Evolutionary conservation across 2,797 vertebrate species (phyloP), one percentile per base, ranked within the genome.

Genomic region (Mus caroli): DNA sequence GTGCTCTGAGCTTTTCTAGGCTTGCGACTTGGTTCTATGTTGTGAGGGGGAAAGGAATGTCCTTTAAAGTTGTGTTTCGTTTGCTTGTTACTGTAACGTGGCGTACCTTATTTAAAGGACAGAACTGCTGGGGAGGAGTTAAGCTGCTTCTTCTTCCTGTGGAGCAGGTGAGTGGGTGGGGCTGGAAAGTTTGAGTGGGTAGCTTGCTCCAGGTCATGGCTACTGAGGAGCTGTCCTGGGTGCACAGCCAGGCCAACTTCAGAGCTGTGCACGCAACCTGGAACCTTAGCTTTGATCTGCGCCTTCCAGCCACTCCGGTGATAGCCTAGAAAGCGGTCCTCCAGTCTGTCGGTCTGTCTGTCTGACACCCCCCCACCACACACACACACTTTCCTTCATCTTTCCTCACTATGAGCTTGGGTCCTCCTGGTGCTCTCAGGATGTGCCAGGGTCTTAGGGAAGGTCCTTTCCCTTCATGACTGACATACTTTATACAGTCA

Each of bases 91-190:
- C 26, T 91, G 26, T 93, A 78, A 58, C 73, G 0, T 69, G 26
- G 71, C 50, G 17, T 34, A 67, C 56, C 71, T 76, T 89, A 56
- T 17, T 97, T 80, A 71, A 89, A 94, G 69, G 86, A 3, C 37
- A 62, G 37, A 96, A 94, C 43, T 43, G 24, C 90, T 79, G 5
- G 56, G 69, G 22, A 73, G 13, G 75, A 60, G 69, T 26, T 88
- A 54, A 5, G 58, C 43, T 86, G 11, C 50, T 86, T 58, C 37
- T 88, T 58, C 37, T 88, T 94, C 22, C 91, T 76, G 40, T 37
- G 37, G 50, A n/a, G 31, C 60, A 73, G 77, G 22, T 34, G 58
- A 84, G 43, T 13, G 52, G 85, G 24, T 31, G 62, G 89, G 91
- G 82, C 50, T 76, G 20, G 31, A 88, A 80, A 62, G 60, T 8